Evolutionary conservation across 2,113 vertebrate genomes (phyloP).

Genomic region (Neodontobutis hainanensis): DNA sequence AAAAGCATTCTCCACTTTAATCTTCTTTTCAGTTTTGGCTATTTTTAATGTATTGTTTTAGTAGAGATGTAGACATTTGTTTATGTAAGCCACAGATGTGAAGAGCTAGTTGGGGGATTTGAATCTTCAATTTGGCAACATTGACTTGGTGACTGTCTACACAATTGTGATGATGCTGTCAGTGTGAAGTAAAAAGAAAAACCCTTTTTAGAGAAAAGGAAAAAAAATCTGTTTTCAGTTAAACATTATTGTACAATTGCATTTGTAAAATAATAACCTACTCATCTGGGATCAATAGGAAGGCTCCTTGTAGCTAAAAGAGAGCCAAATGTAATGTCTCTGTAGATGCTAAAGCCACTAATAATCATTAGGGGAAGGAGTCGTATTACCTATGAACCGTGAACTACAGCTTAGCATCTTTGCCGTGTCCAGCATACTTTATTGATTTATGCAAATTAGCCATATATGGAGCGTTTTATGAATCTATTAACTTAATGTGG

Average conservation of each 20-base stretch:
- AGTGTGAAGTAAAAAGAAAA: constrained; percentile 12
- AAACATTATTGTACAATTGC: constrained; percentile 22
- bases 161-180: constrained; percentile 35
- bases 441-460: no score
- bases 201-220: constrained; percentile 29
- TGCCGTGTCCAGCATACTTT: no score
- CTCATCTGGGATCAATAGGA: constrained; percentile 45
- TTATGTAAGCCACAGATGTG: constrained; percentile 40
- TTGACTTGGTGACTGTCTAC: constrained; percentile 14
- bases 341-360: no score
- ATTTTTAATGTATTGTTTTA: constrained; percentile 26
- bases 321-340: no score
- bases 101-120: constrained; percentile 37
- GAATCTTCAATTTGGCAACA: constrained; percentile 36
- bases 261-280: constrained; percentile 55
- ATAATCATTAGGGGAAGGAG: no score
- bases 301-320: neutral
- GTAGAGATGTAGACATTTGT: constrained; percentile 23
- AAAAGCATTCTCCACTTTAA: constrained; percentile 40
- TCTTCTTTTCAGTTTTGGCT: constrained; percentile 28
- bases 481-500: no score
- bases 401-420: no score
- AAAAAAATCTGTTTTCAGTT: constrained; percentile 40
- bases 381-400: no score
- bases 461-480: no score